These are phyloP conservation scores for Drosophila tropicalis DNA, from an alignment of 1,140 invertebrate genomes.

Conservation along the genomic window DNA sequence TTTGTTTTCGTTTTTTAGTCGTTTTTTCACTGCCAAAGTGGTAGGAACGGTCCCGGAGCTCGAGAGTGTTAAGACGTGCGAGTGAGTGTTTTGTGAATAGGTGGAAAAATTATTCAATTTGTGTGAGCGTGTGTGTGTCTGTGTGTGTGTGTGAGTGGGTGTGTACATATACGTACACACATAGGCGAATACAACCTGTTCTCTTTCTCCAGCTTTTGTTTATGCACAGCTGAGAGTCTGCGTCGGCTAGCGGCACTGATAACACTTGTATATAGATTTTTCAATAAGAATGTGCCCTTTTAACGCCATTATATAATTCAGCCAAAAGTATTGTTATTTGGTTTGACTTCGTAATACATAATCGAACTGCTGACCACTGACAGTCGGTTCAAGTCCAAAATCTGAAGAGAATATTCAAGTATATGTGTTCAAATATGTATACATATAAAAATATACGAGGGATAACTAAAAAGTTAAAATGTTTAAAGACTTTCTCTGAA, in stretches of 20 bases:
- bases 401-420: not conserved
- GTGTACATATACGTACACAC: not conserved
- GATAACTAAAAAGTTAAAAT: not conserved
- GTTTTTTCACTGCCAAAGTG: conserved; percentile 70
- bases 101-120: conserved; percentile 44
- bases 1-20: conserved; percentile 38
- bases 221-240: conserved; percentile 45
- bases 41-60: conserved; percentile 41
- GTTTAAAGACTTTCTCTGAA: not conserved
- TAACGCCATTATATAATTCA: conserved; percentile 57
- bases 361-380: conserved; percentile 14
- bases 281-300: conserved; percentile 34
- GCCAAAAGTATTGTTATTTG: conserved; percentile 6
- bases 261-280: conserved; percentile 50
- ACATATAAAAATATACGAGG: conserved; percentile 31
- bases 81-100: conserved; percentile 22
- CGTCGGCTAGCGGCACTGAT: conserved; percentile 36
- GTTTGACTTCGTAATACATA: conserved; percentile 31
- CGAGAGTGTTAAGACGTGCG: conserved; percentile 1
- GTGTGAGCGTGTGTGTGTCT: conserved; percentile 13
- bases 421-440: conserved; percentile 5
- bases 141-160: too few species aligned
- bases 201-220: conserved; percentile 54
- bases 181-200: conserved; percentile 60
- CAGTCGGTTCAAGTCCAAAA: conserved; percentile 1